Percentiles rank a stretch among this genome's conserved stretches.
These are phyloP conservation scores for Cynodonichthys magdalenae DNA, from an alignment of 2,797 vertebrate species.

Conservation along the genomic window DNA sequence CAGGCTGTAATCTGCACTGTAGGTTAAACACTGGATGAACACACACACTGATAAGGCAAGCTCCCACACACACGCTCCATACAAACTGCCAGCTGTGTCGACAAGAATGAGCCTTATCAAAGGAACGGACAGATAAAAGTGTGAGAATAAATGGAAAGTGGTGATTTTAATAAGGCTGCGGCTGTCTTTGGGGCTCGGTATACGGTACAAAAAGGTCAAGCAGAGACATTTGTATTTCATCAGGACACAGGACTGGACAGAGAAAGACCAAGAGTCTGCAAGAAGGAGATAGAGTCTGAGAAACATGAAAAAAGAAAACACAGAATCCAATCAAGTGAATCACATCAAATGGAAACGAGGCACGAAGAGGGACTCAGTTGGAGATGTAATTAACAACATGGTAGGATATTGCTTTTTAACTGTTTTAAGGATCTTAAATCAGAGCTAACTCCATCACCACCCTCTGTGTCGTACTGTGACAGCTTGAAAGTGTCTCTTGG, in stretches of 20 bases:
- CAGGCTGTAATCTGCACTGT: conserved; percentile 20
- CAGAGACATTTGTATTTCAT: conserved; percentile 71
- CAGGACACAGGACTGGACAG: conserved; percentile 23
- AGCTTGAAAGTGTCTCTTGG: conserved; percentile 22
- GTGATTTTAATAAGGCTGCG: conserved; percentile 60
- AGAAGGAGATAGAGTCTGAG: conserved; percentile 27
- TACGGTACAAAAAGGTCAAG: conserved; percentile 64
- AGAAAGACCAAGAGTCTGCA: conserved; percentile 30
- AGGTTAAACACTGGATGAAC: conserved; percentile 27
- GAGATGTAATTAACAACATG: conserved; percentile 43
- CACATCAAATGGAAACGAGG: conserved; percentile 39
- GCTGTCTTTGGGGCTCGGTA: conserved; percentile 47
- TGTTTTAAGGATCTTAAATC: conserved; percentile 21
- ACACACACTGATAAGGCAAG: conserved; percentile 1
- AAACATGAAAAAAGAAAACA: conserved; percentile 20
- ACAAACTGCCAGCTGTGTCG: conserved; percentile 59
- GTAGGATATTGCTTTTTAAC: not conserved
- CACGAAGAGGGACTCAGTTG: conserved; percentile 28
- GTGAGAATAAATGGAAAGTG: conserved; percentile 20
- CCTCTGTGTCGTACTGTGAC: conserved; percentile 17
- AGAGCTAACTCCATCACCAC: conserved; percentile 1
- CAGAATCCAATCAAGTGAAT: conserved; percentile 37
- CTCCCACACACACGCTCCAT: conserved; percentile 50
- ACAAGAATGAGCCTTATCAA: conserved; percentile 56
- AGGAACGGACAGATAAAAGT: conserved; percentile 35